Evolutionary conservation across 2,113 vertebrate species (phyloP), one percentile per base, ranked within the genome.

Genomic region (Malurus cyaneus): DNA sequence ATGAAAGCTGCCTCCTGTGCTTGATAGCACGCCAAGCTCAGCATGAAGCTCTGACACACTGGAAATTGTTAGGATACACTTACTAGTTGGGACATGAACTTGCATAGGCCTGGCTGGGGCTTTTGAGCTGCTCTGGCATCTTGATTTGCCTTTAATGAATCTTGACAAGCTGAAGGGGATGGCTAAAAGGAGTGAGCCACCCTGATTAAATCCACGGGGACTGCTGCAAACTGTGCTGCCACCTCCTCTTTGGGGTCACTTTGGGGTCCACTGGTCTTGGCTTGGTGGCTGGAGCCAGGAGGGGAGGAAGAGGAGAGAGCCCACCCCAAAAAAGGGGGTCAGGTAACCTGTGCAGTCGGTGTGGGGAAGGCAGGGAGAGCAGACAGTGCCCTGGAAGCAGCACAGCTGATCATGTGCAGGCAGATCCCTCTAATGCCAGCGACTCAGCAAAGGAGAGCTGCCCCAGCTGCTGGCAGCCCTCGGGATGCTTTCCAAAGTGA

Each of bases 61-160:
- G 96, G 95, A 96, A 96, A 96, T 96, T 94, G 96, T 94, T 95
- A 89, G 93, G 96, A 96, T 97, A 93, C 93, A 95, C 96, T 95
- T 92, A 78, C 96, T 89, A 95, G 96, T 96, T 85, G 80, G 60
- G 94, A 96, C 96, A 94, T 62, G 96, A 95, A 93, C 93, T 89
- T 42, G 89, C 71, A 85, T 56, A 91, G 28, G 80, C 91, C 92
- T 94, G 96, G 94, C 82, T 94, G 86, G 69, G 88, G 94, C 93
- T 80, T 88, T 72, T 69, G 89, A 95, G 94, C 64, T 31, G 42
- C 65, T 76, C 76, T 94, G 91, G 82, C 84, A 80, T 80, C 94
- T 94, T 84, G 88, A 92, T 96, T 93, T 94, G 92, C 80, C 53
- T 88, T 64, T 95, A 93, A 94, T 94, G 92, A 78, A 41, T 67